These are phyloP conservation scores for Megamerina dolium DNA, from an alignment of 2,888 invertebrate genomes.

Conservation along the genomic window DNA sequence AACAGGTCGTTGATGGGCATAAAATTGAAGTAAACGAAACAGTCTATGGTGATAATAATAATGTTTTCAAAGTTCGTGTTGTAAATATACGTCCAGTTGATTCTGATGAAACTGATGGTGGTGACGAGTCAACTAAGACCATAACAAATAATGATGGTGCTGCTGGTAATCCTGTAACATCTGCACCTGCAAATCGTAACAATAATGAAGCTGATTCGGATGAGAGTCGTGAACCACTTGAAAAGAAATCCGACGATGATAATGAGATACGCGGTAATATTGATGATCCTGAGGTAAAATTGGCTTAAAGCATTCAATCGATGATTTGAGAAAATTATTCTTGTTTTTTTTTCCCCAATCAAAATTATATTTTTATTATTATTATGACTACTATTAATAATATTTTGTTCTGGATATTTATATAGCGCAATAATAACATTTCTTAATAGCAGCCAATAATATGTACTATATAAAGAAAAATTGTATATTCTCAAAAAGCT, in stretches of 20 bases:
- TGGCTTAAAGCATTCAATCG: conserved; percentile 5
- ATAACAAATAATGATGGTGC: neutral
- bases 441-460: too few relatives aligned
- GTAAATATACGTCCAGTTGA: conserved; percentile 53
- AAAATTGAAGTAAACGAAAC: conserved; percentile 55
- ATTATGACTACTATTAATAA: too few relatives aligned
- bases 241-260: conserved; percentile 31
- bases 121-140: conserved; percentile 1
- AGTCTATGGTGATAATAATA: conserved; percentile 49
- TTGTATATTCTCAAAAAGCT: too few relatives aligned
- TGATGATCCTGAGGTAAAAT: conserved; percentile 46
- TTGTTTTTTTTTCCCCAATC: too few relatives aligned
- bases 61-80: conserved; percentile 50
- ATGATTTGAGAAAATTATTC: too few relatives aligned
- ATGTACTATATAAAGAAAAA: too few relatives aligned
- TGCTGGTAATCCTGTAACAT: conserved; percentile 19
- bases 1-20: conserved; percentile 53
- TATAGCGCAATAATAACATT: too few relatives aligned
- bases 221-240: conserved; percentile 32
- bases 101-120: conserved; percentile 26
- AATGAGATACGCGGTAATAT: conserved; percentile 42
- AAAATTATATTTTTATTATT: too few relatives aligned
- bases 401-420: too few relatives aligned
- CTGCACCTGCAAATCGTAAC: conserved; percentile 18
- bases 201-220: conserved; percentile 25